Evolutionary conservation across 30 jellyfish, hydroid and myxozoan species (phyloP).

Genomic region (Chrysaora quinquecirrha): DNA sequence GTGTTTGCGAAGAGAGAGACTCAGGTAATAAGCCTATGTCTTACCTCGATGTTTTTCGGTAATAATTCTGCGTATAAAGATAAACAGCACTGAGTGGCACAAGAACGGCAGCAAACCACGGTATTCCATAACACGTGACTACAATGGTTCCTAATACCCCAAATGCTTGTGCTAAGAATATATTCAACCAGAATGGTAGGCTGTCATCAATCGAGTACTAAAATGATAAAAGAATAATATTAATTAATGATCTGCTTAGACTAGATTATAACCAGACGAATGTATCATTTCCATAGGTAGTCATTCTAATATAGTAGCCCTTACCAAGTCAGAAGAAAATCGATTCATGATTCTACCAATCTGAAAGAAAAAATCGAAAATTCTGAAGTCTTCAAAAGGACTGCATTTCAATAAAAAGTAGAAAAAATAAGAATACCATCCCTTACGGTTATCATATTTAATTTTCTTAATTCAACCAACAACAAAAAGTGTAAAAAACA

Average conservation of each 20-base stretch:
- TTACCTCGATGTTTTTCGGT: conserved; percentile 96
- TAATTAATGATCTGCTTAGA: background rate
- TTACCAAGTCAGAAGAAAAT: conserved; percentile 88
- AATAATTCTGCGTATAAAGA: conserved; percentile 79
- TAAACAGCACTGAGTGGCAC: conserved; percentile 86
- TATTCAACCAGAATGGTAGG: conserved; percentile 92
- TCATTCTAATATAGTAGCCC: too few species aligned
- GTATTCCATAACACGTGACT: conserved; percentile 95
- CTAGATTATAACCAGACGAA: background rate
- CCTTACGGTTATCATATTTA: too few species aligned
- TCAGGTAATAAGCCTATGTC: too few species aligned
- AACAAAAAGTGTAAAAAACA: too few species aligned
- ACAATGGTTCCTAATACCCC: conserved; percentile 93
- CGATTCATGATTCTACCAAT: conserved; percentile 92
- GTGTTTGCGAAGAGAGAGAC: too few species aligned
- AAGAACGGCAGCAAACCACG: conserved; percentile 95
- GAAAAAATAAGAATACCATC: too few species aligned
- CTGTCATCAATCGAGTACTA: conserved; percentile 95
- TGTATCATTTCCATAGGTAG: background rate
- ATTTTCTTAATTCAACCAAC: too few species aligned
- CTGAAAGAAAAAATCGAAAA: conserved; percentile 25
- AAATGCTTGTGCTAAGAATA: conserved; percentile 84
- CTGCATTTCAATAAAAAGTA: too few species aligned
- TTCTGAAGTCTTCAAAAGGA: too few species aligned
- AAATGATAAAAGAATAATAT: background rate